phyloP scores from a whole-genome alignment of 1,140 invertebrate species.

The Akabosia matsudoensis region DNA sequence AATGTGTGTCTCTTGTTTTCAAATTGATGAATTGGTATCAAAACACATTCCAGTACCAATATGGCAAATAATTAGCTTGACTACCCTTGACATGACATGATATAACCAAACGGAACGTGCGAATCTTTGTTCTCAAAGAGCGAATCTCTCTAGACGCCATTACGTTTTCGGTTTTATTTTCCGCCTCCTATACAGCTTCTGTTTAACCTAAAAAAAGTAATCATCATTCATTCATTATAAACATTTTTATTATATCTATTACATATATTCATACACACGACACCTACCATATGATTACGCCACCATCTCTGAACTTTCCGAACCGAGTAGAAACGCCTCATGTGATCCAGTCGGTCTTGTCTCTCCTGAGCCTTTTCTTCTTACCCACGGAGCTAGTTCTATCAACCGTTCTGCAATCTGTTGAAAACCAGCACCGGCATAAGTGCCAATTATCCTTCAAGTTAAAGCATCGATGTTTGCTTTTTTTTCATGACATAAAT shows the following conservation, averaged over 20 bases:
- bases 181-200: background rate
- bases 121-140: no score
- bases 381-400: constrained; percentile 45
- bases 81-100: no score
- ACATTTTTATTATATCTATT: no score
- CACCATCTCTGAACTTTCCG: constrained; percentile 47
- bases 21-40: no score
- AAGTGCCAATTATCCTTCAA: background rate
- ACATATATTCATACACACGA: no score
- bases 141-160: background rate
- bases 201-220: constrained; percentile 4
- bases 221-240: no score
- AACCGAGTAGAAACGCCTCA: constrained; percentile 33
- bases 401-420: constrained; percentile 40
- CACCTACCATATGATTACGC: constrained; percentile 42
- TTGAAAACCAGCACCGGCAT: no score
- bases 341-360: constrained; percentile 21
- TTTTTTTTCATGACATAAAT: no score
- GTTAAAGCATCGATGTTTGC: background rate
- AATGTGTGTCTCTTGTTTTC: no score
- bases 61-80: no score
- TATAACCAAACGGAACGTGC: no score
- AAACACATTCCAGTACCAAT: no score
- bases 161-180: background rate
- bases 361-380: constrained; percentile 40